Evolutionary conservation across 2,113 vertebrate genomes (phyloP).

Genomic region (Shinisaurus crocodilurus): DNA sequence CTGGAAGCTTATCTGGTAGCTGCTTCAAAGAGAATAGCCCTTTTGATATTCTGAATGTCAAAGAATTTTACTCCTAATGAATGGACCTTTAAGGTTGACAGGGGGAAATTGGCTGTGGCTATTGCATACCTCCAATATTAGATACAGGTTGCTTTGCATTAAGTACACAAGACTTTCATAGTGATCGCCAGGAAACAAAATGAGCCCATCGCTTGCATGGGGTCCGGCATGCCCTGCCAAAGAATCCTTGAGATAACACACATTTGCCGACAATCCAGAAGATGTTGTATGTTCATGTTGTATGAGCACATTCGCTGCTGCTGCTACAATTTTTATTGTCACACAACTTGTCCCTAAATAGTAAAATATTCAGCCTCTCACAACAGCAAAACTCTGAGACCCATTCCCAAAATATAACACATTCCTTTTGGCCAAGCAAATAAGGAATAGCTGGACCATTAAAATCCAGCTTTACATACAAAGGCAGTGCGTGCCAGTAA

Average conservation of each 20-base stretch:
- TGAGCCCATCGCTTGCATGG: not conserved
- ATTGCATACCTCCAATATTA: not conserved
- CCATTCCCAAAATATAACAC: not conserved
- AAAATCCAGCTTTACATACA: not conserved
- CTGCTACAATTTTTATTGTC: not conserved
- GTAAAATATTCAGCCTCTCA: not conserved
- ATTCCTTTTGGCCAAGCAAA: not conserved
- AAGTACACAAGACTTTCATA: not conserved
- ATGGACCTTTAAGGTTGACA: not conserved
- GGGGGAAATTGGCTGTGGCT: not conserved
- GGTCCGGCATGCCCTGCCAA: not conserved
- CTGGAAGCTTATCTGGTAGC: not conserved
- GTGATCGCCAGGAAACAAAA: not conserved
- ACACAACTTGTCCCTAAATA: not conserved
- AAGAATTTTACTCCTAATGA: slow-evolving; percentile 2
- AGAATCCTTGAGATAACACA: not conserved
- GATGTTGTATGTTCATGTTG: not conserved
- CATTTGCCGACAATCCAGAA: not conserved
- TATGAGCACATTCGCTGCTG: not conserved
- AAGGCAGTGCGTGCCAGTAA: not conserved
- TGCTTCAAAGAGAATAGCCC: not conserved
- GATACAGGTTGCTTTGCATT: not conserved
- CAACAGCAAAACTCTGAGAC: not conserved
- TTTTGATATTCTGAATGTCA: slow-evolving; percentile 20
- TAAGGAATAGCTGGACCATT: not conserved